phyloP scores from a whole-genome alignment of 2,888 invertebrate genomes.

The Phoronis australis region DNA sequence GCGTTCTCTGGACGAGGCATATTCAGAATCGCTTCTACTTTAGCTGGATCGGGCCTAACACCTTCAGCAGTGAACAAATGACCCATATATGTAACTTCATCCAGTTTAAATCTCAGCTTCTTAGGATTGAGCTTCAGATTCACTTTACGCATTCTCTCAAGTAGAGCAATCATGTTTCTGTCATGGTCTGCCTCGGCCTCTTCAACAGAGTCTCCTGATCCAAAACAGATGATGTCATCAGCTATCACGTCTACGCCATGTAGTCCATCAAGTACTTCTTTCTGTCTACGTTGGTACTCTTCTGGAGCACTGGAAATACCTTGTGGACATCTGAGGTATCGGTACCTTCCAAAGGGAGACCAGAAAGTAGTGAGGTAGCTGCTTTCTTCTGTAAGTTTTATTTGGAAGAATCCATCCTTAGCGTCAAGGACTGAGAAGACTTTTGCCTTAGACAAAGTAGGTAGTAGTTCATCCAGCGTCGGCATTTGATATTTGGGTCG shows the following conservation, averaged over 20 bases:
- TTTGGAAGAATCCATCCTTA: slow-evolving; percentile 18
- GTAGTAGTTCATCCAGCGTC: slow-evolving; percentile 18
- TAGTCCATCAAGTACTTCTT: slow-evolving; percentile 18
- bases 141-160: slow-evolving; percentile 11
- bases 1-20: slow-evolving; percentile 12
- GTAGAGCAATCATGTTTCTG: slow-evolving; percentile 7
- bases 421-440: slow-evolving; percentile 17
- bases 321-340: not conserved
- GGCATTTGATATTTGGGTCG: slow-evolving; percentile 16
- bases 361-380: slow-evolving; percentile 19
- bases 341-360: not conserved
- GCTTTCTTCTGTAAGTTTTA: slow-evolving; percentile 16
- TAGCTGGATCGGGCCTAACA: not conserved
- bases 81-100: slow-evolving; percentile 15
- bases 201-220: slow-evolving; percentile 11
- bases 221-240: slow-evolving; percentile 20
- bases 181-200: slow-evolving; percentile 16
- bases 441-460: slow-evolving; percentile 15
- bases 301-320: slow-evolving; percentile 16
- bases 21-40: not conserved
- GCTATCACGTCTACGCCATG: slow-evolving; percentile 15
- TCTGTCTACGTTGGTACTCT: slow-evolving; percentile 15
- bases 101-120: slow-evolving; percentile 13
- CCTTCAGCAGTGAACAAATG: slow-evolving; percentile 15
- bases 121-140: slow-evolving; percentile 6